Conservation (phyloP, 2,888 invertebrate genomes). For the Frankliniella fusca region DNA sequence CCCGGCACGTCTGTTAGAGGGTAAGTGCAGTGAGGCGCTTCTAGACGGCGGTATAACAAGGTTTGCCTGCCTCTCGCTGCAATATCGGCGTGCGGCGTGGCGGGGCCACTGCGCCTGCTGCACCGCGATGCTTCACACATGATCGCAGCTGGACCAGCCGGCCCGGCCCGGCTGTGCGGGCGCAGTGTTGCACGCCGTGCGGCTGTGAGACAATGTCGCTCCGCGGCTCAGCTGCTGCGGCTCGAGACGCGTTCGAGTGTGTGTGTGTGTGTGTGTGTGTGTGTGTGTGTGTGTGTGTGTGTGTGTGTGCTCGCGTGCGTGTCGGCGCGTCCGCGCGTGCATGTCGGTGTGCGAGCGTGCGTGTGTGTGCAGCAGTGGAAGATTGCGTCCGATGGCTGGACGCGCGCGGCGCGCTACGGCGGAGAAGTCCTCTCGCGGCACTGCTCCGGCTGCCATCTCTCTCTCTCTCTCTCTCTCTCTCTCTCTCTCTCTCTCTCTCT, state of each 20-base stretch:
- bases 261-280: background rate
- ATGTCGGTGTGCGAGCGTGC: background rate
- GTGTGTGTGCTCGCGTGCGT: background rate
- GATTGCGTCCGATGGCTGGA: too few relatives aligned
- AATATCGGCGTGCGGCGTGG: background rate
- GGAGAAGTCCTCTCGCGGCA: too few relatives aligned
- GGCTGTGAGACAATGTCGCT: conserved; percentile 1
- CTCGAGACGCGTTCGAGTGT: background rate
- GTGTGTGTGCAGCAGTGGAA: background rate
- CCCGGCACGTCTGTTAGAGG: background rate
- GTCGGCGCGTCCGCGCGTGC: background rate
- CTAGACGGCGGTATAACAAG: background rate
- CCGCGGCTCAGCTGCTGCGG: background rate
- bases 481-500: too few relatives aligned
- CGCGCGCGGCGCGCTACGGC: too few relatives aligned
- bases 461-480: too few relatives aligned
- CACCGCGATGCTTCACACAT: conserved; percentile 6
- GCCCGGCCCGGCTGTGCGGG: too few relatives aligned
- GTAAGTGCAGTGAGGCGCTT: background rate
- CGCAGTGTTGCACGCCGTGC: background rate
- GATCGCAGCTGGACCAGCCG: background rate
- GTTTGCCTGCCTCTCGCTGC: background rate
- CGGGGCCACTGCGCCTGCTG: background rate
- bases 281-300: too few relatives aligned
- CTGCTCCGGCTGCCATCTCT: too few relatives aligned